phyloP scores from a whole-genome alignment of 1,140 invertebrate species.

The Drosophila prosaltans region DNA sequence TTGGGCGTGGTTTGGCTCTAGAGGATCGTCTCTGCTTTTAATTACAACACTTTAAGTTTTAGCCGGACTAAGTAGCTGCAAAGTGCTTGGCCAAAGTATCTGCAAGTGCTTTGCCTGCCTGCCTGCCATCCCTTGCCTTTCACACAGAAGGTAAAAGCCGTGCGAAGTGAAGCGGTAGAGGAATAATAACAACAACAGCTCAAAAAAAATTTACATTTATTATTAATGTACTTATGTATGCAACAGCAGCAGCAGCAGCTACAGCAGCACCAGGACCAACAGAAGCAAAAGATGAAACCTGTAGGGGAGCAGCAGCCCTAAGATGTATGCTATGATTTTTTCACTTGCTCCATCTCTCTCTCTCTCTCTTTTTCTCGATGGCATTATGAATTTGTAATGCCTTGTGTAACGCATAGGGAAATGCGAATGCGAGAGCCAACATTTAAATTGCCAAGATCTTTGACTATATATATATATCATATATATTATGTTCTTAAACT shows the following conservation, averaged over 20 bases:
- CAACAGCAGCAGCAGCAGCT: constrained; percentile 24
- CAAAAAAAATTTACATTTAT: constrained; percentile 73
- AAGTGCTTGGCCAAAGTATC: constrained; percentile 43
- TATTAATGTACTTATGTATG: constrained; percentile 69
- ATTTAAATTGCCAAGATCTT: constrained; percentile 12
- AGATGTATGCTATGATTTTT: constrained; percentile 46
- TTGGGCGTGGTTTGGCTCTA: constrained; percentile 16
- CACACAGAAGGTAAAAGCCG: not conserved
- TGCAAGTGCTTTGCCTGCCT: not conserved
- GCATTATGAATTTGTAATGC: constrained; percentile 71
- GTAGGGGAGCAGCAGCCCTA: constrained; percentile 13
- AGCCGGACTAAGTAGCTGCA: constrained; percentile 46
- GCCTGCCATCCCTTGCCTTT: not conserved
- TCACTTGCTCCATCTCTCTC: constrained; percentile 4
- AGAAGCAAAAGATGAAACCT: not conserved
- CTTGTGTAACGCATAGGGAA: constrained; percentile 20
- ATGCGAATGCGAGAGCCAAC: constrained; percentile 1
- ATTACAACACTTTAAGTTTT: constrained; percentile 68
- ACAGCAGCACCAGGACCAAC: too few species aligned
- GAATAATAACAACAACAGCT: constrained; percentile 40
- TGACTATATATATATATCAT: not conserved
- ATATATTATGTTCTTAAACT: not conserved
- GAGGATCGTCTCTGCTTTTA: constrained; percentile 51
- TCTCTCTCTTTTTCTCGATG: not conserved
- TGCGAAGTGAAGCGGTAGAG: constrained; percentile 4